phyloP scores from a whole-genome alignment of 2,888 invertebrate species.

The Scrobipalpa atriplicella region DNA sequence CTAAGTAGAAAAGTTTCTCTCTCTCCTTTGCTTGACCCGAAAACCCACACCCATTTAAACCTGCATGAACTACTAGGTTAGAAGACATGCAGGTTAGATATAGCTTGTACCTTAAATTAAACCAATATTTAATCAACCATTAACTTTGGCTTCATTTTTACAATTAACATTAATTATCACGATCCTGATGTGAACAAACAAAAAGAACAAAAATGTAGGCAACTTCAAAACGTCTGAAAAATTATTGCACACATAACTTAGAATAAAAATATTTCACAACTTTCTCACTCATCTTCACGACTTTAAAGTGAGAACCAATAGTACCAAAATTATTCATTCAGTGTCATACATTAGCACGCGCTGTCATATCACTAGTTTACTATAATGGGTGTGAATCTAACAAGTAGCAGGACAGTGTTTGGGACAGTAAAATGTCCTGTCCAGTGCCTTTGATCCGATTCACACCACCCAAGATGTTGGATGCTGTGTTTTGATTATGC shows the following conservation, averaged over 20 bases:
- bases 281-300: not conserved
- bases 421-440: conserved; percentile 31
- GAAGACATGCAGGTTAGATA: too few relatives aligned
- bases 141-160: not conserved
- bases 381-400: conserved; percentile 40
- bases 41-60: too few relatives aligned
- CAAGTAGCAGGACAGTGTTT: conserved; percentile 22
- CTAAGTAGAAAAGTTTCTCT: not conserved
- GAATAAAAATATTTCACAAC: not conserved
- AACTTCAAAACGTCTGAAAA: too few relatives aligned
- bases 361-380: conserved; percentile 54
- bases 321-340: conserved; percentile 37
- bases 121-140: not conserved
- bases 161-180: too few relatives aligned
- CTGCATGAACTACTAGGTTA: too few relatives aligned
- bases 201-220: too few relatives aligned
- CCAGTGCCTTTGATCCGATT: conserved; percentile 40
- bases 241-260: too few relatives aligned
- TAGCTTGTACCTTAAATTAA: too few relatives aligned
- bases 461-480: conserved; percentile 48
- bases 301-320: conserved; percentile 34
- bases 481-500: conserved; percentile 24
- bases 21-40: too few relatives aligned
- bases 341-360: conserved; percentile 36
- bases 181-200: too few relatives aligned